Percentiles rank a stretch among this genome's conserved stretches.
These are phyloP conservation scores for Salarias fasciatus DNA, from an alignment of 2,797 vertebrate species.

Conservation along the genomic window DNA sequence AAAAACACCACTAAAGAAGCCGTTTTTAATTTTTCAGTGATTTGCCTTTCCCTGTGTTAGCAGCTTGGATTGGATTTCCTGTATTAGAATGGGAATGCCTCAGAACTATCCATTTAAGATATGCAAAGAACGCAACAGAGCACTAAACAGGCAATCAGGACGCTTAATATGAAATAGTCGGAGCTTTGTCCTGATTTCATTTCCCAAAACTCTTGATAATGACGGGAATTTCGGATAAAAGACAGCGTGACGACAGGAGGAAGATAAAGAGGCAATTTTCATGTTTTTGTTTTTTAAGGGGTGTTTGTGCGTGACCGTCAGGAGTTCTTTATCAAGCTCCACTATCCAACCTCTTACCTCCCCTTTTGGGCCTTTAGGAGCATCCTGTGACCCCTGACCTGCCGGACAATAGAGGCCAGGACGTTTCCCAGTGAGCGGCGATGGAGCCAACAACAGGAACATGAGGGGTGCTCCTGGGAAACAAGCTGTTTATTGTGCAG, in stretches of 20 bases:
- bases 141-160: constrained; percentile 47
- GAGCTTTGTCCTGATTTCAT: constrained; percentile 63
- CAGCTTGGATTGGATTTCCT: constrained; percentile 55
- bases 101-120: constrained; percentile 59
- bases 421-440: constrained; percentile 87
- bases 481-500: constrained; percentile 88
- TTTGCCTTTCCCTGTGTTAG: constrained; percentile 46
- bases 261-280: constrained; percentile 68
- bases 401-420: constrained; percentile 83
- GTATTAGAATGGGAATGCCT: constrained; percentile 66
- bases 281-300: constrained; percentile 39
- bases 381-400: constrained; percentile 86
- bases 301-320: constrained; percentile 26
- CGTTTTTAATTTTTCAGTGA: constrained; percentile 49
- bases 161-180: constrained; percentile 66
- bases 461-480: constrained; percentile 88
- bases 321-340: constrained; percentile 80
- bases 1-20: constrained; percentile 42
- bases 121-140: constrained; percentile 59
- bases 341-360: constrained; percentile 85
- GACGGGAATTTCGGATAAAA: constrained; percentile 59
- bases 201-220: constrained; percentile 72
- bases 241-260: constrained; percentile 31
- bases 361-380: constrained; percentile 83
- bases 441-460: constrained; percentile 87